Conservation (phyloP, 2,888 invertebrate species). For the Dynastes tityus region DNA sequence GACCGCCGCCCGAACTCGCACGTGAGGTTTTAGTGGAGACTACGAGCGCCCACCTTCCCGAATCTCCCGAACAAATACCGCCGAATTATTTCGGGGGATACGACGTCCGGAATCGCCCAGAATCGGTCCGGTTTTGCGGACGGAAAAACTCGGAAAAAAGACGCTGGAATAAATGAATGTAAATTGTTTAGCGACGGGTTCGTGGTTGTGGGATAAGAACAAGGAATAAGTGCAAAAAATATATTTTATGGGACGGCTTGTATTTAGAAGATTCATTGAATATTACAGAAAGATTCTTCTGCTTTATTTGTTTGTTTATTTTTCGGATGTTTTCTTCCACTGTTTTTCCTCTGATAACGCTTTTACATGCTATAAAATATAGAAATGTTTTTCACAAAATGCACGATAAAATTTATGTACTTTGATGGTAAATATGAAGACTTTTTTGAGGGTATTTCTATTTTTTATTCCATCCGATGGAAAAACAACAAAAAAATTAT, state of each 20-base stretch:
- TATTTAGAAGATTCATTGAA: background rate
- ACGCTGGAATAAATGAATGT: constrained; percentile 23
- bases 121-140: background rate
- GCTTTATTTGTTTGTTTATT: background rate
- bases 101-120: background rate
- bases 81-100: no score
- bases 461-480: no score
- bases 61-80: no score
- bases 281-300: background rate
- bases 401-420: background rate
- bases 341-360: background rate
- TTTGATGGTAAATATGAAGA: no score
- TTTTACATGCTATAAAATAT: background rate
- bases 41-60: background rate
- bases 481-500: no score
- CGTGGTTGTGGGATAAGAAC: background rate
- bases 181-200: constrained; percentile 22
- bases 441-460: background rate
- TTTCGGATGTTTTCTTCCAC: background rate
- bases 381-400: background rate
- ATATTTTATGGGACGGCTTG: no score
- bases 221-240: background rate
- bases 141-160: constrained; percentile 17
- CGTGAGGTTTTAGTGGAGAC: background rate
- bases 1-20: background rate